Evolutionary conservation across 2,888 invertebrate species (phyloP).

Genomic region (Globia sparganii): DNA sequence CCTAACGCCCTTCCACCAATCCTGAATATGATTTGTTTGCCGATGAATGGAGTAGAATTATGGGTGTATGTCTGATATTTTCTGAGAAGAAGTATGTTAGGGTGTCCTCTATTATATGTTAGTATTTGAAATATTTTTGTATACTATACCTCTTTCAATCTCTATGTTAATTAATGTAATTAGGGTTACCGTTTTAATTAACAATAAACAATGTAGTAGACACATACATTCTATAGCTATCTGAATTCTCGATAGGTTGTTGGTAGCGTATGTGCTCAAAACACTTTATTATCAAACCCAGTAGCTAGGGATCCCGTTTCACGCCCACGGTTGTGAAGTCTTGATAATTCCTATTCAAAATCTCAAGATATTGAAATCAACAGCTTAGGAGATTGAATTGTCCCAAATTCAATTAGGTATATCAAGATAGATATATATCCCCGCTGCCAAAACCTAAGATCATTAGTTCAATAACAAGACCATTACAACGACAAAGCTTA

Average conservation of each 20-base stretch:
- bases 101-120: too few relatives aligned
- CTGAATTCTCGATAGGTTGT: conserved; percentile 8
- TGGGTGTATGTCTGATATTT: too few relatives aligned
- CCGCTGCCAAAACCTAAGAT: conserved; percentile 35
- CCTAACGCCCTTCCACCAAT: too few relatives aligned
- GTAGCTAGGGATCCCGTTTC: background rate
- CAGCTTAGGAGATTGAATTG: conserved; percentile 27
- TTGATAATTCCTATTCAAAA: background rate
- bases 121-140: too few relatives aligned
- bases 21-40: too few relatives aligned
- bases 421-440: conserved; percentile 52
- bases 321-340: conserved; percentile 7
- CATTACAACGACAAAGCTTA: conserved; percentile 40
- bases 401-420: conserved; percentile 22
- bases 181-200: too few relatives aligned
- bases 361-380: conserved; percentile 15
- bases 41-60: too few relatives aligned
- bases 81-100: too few relatives aligned
- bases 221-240: background rate
- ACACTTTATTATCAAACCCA: conserved; percentile 4
- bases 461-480: conserved; percentile 47
- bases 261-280: conserved; percentile 8
- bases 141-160: too few relatives aligned
- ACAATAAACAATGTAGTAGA: background rate
- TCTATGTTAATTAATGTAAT: too few relatives aligned